Evolutionary conservation across 2,113 vertebrate genomes (phyloP).

Genomic region (Odontesthes bonariensis): DNA sequence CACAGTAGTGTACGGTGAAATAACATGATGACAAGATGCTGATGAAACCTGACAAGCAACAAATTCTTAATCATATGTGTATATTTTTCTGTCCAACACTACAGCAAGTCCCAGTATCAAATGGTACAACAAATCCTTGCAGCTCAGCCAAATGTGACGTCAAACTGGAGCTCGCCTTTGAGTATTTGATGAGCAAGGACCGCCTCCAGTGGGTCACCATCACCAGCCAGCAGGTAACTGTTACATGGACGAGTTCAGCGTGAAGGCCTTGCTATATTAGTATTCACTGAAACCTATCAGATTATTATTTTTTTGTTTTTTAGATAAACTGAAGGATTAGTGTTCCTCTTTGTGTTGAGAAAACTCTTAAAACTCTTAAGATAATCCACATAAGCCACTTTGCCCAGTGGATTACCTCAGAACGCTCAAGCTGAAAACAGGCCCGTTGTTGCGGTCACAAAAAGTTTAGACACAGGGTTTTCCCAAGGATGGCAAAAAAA

Average conservation of each 20-base stretch:
- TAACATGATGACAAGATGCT: neutral
- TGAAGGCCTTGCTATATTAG: too few relatives aligned
- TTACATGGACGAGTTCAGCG: neutral
- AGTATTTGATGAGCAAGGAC: slow-evolving; percentile 99
- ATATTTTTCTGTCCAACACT: slow-evolving; percentile 1
- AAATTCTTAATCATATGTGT: too few relatives aligned
- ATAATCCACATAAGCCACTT: neutral
- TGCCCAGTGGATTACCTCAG: neutral
- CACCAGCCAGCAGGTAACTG: slow-evolving; percentile 94
- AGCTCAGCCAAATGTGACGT: slow-evolving; percentile 89
- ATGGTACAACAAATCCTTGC: slow-evolving; percentile 86
- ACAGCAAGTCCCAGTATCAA: slow-evolving; percentile 90
- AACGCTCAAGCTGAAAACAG: neutral
- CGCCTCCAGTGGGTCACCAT: slow-evolving; percentile 99
- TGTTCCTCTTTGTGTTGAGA: neutral
- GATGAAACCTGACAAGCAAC: neutral
- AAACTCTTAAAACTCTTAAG: neutral
- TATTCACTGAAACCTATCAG: neutral
- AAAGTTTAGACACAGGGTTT: too few relatives aligned
- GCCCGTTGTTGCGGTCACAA: rapidly evolving
- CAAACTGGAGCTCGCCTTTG: slow-evolving; percentile 97
- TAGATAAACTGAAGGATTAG: neutral
- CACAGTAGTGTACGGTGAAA: neutral
- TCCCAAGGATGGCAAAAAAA: too few relatives aligned
- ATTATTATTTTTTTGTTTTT: neutral